Percentiles rank a stretch among this genome's conserved stretches.
These are phyloP conservation scores for Gila robusta DNA, from an alignment of 2,797 vertebrate species.

Conservation along the genomic window DNA sequence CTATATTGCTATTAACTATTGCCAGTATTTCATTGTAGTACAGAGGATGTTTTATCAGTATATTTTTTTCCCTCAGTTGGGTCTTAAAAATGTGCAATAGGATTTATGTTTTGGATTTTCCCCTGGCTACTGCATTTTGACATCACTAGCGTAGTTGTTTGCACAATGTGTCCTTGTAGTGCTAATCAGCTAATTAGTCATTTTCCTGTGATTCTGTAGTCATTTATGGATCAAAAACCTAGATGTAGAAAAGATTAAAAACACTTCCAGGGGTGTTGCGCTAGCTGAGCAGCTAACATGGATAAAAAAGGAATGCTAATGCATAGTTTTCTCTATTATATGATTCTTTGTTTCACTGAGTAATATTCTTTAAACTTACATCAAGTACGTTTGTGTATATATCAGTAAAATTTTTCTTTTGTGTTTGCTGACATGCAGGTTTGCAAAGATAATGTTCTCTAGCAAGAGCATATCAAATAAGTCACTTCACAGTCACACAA, in stretches of 20 bases:
- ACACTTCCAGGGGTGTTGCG: neutral
- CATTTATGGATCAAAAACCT: neutral
- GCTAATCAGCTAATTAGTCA: neutral
- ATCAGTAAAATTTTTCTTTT: neutral
- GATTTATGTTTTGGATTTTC: neutral
- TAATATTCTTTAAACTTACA: neutral
- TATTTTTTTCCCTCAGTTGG: neutral
- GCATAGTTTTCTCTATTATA: neutral
- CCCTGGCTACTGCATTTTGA: neutral
- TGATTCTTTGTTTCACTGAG: neutral
- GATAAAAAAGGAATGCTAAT: neutral
- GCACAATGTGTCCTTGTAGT: neutral
- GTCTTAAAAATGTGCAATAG: neutral
- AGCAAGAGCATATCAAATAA: slow-evolving; percentile 10
- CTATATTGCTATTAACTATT: too few species aligned
- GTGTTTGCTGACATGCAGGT: neutral
- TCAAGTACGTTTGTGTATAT: neutral
- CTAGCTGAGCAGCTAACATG: neutral
- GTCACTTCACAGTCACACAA: neutral
- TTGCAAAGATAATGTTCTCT: neutral
- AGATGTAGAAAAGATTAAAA: neutral
- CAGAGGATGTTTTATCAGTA: neutral
- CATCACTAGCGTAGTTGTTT: neutral
- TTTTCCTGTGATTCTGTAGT: neutral
- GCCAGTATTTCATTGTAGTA: neutral